Evolutionary conservation across 1,140 invertebrate species (phyloP).

Genomic region (Whitmania pigra): DNA sequence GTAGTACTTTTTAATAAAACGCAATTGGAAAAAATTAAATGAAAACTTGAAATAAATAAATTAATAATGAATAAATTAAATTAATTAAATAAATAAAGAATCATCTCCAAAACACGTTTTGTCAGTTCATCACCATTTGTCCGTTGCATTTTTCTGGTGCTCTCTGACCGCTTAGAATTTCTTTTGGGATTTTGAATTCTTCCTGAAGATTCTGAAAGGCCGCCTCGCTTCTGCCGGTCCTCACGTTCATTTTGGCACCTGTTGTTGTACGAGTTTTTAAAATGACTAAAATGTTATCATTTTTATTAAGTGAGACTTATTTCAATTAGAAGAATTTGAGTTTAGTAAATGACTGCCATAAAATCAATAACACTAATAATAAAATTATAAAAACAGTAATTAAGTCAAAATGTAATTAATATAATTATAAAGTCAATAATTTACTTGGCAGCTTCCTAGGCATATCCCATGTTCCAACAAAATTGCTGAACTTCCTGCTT

Average conservation of each 20-base stretch:
- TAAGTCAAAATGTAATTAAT: too few species aligned
- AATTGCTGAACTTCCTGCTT: conserved; percentile 7
- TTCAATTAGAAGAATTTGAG: neutral
- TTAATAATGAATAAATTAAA: too few species aligned
- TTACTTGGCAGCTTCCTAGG: conserved; percentile 2
- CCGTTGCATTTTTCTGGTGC: neutral
- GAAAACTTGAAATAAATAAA: too few species aligned
- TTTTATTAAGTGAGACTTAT: neutral
- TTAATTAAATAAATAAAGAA: too few species aligned
- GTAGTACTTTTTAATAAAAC: too few species aligned
- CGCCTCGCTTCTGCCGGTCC: neutral
- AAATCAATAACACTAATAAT: too few species aligned
- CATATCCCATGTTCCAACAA: conserved; percentile 7
- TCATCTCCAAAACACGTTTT: too few species aligned
- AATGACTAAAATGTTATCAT: neutral
- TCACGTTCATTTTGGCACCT: conserved; percentile 1
- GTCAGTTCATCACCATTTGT: too few species aligned
- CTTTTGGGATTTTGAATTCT: neutral
- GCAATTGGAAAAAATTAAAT: too few species aligned
- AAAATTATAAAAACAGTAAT: too few species aligned
- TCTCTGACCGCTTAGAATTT: neutral
- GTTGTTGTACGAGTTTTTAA: neutral
- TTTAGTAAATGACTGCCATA: too few species aligned
- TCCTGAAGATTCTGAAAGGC: conserved; percentile 1
- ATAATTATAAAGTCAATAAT: neutral